These are phyloP conservation scores for Palaemon carinicauda DNA, from an alignment of 1,140 invertebrate species.

Conservation along the genomic window DNA sequence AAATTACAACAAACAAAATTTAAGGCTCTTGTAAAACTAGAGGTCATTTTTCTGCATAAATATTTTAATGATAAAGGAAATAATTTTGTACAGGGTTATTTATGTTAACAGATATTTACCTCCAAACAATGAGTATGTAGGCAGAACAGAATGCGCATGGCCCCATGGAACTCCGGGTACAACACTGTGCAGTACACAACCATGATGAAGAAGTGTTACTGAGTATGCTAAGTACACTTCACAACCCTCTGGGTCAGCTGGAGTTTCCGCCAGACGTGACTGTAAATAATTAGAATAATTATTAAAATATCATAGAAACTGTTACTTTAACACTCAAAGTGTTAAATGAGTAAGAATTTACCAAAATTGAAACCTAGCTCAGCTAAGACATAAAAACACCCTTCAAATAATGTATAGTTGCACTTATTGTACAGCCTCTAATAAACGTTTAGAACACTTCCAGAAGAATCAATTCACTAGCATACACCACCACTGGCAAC, in stretches of 20 bases:
- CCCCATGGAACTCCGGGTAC: constrained; percentile 81
- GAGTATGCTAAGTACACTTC: constrained; percentile 84
- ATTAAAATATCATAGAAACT: not conserved
- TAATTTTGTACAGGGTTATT: too few relatives aligned
- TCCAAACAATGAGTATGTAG: constrained; percentile 77
- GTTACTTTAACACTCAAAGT: too few relatives aligned
- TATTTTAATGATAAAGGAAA: not conserved
- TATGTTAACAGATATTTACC: constrained; percentile 63
- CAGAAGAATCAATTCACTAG: too few relatives aligned
- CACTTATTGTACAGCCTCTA: too few relatives aligned
- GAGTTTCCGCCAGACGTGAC: constrained; percentile 61
- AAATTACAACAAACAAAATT: not conserved
- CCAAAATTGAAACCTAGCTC: too few relatives aligned
- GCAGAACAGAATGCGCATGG: constrained; percentile 76
- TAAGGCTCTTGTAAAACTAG: not conserved
- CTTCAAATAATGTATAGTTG: too few relatives aligned
- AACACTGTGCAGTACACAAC: constrained; percentile 81
- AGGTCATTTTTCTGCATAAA: not conserved
- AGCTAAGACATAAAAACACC: too few relatives aligned
- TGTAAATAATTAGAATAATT: not conserved
- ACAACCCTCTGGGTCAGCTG: constrained; percentile 69
- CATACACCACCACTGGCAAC: too few relatives aligned
- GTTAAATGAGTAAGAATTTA: too few relatives aligned
- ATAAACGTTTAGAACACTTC: too few relatives aligned
- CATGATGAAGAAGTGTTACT: constrained; percentile 81